Evolutionary conservation across 2,888 invertebrate species (phyloP).

Genomic region (Xylota segnis): DNA sequence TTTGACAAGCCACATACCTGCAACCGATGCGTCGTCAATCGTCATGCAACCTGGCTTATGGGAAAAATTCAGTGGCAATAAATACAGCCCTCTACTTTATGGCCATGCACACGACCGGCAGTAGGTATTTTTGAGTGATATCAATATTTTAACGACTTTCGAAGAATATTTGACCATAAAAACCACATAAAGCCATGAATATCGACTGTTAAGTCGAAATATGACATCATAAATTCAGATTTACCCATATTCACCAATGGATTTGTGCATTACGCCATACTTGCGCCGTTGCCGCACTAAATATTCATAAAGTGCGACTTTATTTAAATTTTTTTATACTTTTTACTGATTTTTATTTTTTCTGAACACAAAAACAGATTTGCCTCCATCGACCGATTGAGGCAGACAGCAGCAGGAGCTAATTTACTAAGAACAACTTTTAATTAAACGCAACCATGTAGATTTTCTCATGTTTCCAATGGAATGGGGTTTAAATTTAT

Average conservation of each 20-base stretch:
- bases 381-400: not conserved
- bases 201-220: constrained; percentile 49
- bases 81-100: not conserved
- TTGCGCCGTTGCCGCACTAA: constrained; percentile 1
- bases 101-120: not conserved
- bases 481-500: constrained; percentile 52
- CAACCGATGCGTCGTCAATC: not conserved
- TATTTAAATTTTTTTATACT: constrained; percentile 35
- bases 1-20: constrained; percentile 21
- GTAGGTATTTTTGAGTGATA: constrained; percentile 3
- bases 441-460: constrained; percentile 58
- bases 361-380: constrained; percentile 22
- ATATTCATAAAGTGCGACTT: constrained; percentile 62
- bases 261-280: constrained; percentile 1
- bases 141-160: constrained; percentile 25
- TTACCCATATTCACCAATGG: constrained; percentile 3
- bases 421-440: constrained; percentile 50
- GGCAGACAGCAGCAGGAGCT: constrained; percentile 47
- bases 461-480: constrained; percentile 31
- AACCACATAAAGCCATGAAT: constrained; percentile 49
- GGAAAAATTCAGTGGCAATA: constrained; percentile 20
- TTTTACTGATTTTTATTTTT: constrained; percentile 7
- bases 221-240: constrained; percentile 63
- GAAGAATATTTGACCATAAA: constrained; percentile 49
- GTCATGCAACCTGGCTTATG: constrained; percentile 1